A percentile compares a stretch with the other conserved stretches of the same genome.
phyloP scores from a whole-genome alignment of 2,888 invertebrate species.

The Archips crataeganus region DNA sequence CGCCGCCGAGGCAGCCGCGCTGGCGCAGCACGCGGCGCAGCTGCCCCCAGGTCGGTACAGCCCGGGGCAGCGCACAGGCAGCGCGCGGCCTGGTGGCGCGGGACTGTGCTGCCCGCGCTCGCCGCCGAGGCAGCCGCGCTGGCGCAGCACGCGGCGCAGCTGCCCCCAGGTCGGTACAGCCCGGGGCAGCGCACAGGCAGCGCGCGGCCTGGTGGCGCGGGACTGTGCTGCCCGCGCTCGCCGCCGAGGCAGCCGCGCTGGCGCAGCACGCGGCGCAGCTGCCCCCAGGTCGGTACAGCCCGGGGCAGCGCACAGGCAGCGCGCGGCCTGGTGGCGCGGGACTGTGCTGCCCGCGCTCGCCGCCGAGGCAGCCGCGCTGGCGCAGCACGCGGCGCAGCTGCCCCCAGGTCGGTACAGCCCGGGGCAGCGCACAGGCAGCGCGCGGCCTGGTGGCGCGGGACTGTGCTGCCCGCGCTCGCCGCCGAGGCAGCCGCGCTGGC shows the following conservation, averaged over 20 bases:
- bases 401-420: not conserved
- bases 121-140: constrained; percentile 44
- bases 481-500: constrained; percentile 18
- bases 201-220: too few species aligned
- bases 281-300: not conserved
- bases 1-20: not conserved
- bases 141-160: not conserved
- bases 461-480: constrained; percentile 86
- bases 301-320: too few species aligned
- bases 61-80: too few species aligned
- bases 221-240: constrained; percentile 87
- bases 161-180: not conserved
- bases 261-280: not conserved
- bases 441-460: constrained; percentile 45
- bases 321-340: too few species aligned
- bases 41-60: not conserved
- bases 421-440: too few species aligned
- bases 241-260: constrained; percentile 41
- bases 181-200: too few species aligned
- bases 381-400: not conserved
- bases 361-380: constrained; percentile 29
- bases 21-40: not conserved
- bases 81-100: too few species aligned
- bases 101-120: constrained; percentile 87
- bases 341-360: constrained; percentile 87